phyloP scores from a whole-genome alignment of 2,888 invertebrate species.

The Stratiomys singularior region DNA sequence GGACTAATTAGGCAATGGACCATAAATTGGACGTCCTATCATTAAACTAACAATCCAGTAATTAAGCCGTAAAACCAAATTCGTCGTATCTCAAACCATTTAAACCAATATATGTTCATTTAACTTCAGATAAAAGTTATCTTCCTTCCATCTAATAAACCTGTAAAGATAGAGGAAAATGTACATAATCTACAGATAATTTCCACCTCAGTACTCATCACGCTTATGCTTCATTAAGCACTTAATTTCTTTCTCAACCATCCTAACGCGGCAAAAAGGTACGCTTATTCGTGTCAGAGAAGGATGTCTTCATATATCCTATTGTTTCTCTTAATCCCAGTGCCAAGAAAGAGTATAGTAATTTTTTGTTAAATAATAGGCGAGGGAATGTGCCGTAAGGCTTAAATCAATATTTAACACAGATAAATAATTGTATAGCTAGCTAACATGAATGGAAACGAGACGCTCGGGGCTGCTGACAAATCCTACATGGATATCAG shows the following conservation, averaged over 20 bases:
- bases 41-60: too few relatives aligned
- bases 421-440: background rate
- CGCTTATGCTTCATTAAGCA: slow-evolving; percentile 14
- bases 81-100: too few relatives aligned
- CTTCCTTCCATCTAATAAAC: background rate
- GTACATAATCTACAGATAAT: background rate
- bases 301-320: background rate
- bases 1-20: too few relatives aligned
- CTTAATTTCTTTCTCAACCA: background rate
- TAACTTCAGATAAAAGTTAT: too few relatives aligned
- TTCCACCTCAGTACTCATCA: background rate
- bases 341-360: too few relatives aligned
- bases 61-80: too few relatives aligned
- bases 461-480: too few relatives aligned
- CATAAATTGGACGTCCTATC: too few relatives aligned
- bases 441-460: too few relatives aligned
- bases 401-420: slow-evolving; percentile 15
- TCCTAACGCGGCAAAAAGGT: background rate
- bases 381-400: background rate
- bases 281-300: background rate
- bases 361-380: background rate
- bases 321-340: too few relatives aligned
- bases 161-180: background rate
- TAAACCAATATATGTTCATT: too few relatives aligned
- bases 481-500: too few relatives aligned